Evolutionary conservation across 92 coral and sea anemone genomes (phyloP).

Genomic region (Epizoanthus illoricatus): DNA sequence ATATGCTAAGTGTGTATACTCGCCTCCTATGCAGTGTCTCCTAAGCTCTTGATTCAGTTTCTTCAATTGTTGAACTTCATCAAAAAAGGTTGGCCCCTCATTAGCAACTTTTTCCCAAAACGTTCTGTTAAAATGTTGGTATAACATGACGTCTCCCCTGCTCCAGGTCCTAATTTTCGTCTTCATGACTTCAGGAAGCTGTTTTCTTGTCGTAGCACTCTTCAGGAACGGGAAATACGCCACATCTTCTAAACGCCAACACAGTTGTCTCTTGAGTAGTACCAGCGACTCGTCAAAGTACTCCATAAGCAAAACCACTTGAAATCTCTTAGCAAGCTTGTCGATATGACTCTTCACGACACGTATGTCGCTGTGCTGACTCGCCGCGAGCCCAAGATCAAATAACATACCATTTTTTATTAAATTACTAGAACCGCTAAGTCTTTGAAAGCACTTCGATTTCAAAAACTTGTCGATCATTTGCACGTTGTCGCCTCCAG

Average conservation of each 20-base stretch:
- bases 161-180: constrained; percentile 76
- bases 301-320: constrained; percentile 77
- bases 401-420: constrained; percentile 90
- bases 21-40: constrained; percentile 1
- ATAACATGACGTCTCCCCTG: constrained; percentile 69
- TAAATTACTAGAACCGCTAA: constrained; percentile 69
- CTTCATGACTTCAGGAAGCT: constrained; percentile 43
- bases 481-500: constrained; percentile 65
- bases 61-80: constrained; percentile 59
- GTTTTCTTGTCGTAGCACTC: constrained; percentile 47
- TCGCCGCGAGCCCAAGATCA: constrained; percentile 79
- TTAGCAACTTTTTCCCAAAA: constrained; percentile 45
- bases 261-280: constrained; percentile 73
- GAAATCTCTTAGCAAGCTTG: constrained; percentile 62
- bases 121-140: constrained; percentile 62
- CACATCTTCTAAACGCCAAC: constrained; percentile 82
- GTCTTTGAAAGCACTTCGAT: constrained; percentile 61
- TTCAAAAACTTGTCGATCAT: constrained; percentile 68
- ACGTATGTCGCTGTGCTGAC: constrained; percentile 50
- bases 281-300: constrained; percentile 86
- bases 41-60: constrained; percentile 16
- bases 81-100: constrained; percentile 49
- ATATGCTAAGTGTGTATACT: constrained; percentile 21
- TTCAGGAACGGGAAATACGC: constrained; percentile 73
- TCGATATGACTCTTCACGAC: constrained; percentile 44